Conservation (phyloP, 1,140 invertebrate genomes). For the Andricus grossulariae region DNA sequence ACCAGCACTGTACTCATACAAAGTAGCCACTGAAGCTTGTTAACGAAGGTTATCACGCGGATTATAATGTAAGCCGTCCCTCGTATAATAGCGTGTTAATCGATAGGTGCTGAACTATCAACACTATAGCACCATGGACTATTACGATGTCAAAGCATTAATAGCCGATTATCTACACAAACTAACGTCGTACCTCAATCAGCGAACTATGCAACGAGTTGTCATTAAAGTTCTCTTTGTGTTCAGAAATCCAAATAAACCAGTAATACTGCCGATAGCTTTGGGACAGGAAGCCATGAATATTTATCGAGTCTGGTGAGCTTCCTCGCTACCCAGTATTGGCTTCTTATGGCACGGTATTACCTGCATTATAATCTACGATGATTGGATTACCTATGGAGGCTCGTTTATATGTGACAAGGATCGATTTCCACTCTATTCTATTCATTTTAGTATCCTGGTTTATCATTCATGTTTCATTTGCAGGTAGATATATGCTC, state of each 20-base stretch:
- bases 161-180: background rate
- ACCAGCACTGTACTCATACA: background rate
- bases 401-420: too few relatives aligned
- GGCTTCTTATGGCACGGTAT: background rate
- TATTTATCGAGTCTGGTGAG: background rate
- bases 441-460: too few relatives aligned
- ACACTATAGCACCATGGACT: background rate
- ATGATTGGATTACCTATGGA: too few relatives aligned
- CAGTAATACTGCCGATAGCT: background rate
- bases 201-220: background rate
- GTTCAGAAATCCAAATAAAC: background rate
- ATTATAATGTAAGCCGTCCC: constrained; percentile 20
- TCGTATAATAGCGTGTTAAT: background rate
- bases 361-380: background rate
- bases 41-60: background rate
- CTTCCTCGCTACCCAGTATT: background rate
- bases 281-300: background rate
- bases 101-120: background rate
- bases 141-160: constrained; percentile 17
- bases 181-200: background rate
- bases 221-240: background rate
- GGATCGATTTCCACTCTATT: too few relatives aligned
- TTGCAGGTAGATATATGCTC: too few relatives aligned
- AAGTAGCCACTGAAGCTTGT: background rate
- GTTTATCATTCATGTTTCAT: too few relatives aligned